Conservation (phyloP, 1,140 invertebrate species). For the Calliphora vicina region DNA sequence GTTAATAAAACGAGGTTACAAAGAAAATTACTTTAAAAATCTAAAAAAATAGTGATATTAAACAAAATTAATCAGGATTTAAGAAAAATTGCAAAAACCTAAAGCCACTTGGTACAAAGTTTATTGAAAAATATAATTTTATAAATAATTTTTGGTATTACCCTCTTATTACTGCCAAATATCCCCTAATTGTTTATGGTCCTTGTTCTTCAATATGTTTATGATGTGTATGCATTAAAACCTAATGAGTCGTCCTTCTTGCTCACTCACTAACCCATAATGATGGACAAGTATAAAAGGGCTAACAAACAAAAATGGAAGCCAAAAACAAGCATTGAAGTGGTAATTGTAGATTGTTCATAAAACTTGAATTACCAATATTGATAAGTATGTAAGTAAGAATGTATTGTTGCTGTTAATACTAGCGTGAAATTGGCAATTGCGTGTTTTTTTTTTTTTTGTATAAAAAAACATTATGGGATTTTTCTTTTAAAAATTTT, state of each 20-base stretch:
- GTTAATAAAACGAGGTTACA: neutral
- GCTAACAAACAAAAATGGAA: neutral
- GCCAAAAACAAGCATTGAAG: too few relatives aligned
- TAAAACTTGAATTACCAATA: neutral
- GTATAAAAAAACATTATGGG: neutral
- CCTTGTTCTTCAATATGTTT: too few relatives aligned
- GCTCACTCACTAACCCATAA: too few relatives aligned
- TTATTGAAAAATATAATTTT: too few relatives aligned
- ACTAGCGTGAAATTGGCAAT: constrained; percentile 23
- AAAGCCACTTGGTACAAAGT: too few relatives aligned
- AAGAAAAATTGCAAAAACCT: too few relatives aligned
- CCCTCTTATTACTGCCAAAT: too few relatives aligned
- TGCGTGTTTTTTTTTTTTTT: constrained; percentile 25
- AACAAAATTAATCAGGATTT: too few relatives aligned
- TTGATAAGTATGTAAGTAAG: neutral
- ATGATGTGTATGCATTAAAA: too few relatives aligned
- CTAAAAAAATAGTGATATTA: neutral
- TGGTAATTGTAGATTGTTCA: neutral
- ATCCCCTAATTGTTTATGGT: too few relatives aligned
- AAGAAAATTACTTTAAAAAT: neutral
- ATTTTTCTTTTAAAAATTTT: neutral
- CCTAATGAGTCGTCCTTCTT: too few relatives aligned
- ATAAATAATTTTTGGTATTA: too few relatives aligned
- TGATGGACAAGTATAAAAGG: neutral
- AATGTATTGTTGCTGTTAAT: constrained; percentile 19